These are phyloP conservation scores for Oscheius myriophilus DNA, from an alignment of 2,888 invertebrate species.

Conservation along the genomic window DNA sequence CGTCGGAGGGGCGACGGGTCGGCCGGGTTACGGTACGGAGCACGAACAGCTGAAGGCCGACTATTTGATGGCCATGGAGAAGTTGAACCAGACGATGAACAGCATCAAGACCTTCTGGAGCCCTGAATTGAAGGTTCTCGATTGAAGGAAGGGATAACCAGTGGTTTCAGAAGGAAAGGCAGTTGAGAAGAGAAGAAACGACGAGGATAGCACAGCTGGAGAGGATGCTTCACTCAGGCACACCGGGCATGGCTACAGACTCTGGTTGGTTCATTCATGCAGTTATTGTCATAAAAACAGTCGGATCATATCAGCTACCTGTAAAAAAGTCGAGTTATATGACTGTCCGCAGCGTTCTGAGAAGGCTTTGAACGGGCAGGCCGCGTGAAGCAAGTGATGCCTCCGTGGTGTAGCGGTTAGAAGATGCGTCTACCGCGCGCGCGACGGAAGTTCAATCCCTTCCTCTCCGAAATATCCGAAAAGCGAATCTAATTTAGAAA, in stretches of 20 bases:
- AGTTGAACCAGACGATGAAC: conserved; percentile 80
- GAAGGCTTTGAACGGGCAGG: too few species aligned
- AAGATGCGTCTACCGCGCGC: too few species aligned
- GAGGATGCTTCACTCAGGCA: conserved; percentile 36
- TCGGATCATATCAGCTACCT: too few species aligned
- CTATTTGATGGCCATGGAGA: conserved; percentile 59
- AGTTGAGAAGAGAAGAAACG: conserved; percentile 53
- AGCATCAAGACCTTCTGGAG: conserved; percentile 99
- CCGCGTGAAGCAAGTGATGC: too few species aligned
- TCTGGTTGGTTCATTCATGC: not conserved
- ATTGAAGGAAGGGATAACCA: not conserved
- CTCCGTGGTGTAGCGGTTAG: too few species aligned
- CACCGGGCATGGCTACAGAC: not conserved
- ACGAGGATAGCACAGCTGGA: conserved; percentile 49
- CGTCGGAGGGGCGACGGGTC: conserved; percentile 11
- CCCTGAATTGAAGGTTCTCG: conserved; percentile 85
- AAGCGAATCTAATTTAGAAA: too few species aligned
- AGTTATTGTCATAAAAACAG: too few species aligned
- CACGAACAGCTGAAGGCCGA: conserved; percentile 51
- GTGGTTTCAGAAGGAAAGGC: conserved; percentile 44
- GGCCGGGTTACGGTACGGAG: conserved; percentile 28
- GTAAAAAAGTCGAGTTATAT: too few species aligned
- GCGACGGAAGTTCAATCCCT: too few species aligned
- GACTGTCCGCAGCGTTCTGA: too few species aligned
- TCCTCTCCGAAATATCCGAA: too few species aligned